Evolutionary conservation across 2,888 invertebrate genomes (phyloP), one percentile per base, ranked within the genome.

Genomic region (Adelphocoris suturalis): DNA sequence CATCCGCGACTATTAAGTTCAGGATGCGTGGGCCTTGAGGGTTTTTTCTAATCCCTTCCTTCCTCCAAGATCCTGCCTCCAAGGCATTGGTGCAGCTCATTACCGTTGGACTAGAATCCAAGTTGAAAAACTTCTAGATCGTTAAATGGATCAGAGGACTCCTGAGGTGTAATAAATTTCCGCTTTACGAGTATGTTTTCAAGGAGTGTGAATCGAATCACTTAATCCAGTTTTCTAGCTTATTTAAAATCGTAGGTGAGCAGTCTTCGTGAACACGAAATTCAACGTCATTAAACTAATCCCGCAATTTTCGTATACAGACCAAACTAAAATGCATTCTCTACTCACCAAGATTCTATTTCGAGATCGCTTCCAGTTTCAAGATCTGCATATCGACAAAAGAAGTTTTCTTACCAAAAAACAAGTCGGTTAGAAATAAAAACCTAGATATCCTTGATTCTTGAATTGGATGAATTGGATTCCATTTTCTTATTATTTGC

Each of bases 71-170:
- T 23, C 11, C 68, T 68, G 68, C n/a, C 57, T n/a, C n/a, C 57
- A 57, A 68, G 19, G 13, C 61, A n/a, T 16, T 61, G 61, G 19
- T 68, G 68, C 23, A 68, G 23, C 68, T 68, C 68, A 68, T 57
- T 57, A 27, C 68, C 23, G 68, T 23, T 68, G 68, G 13, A 68
- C 68, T 68, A 68, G 68, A 68, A 68, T 68, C 68, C 68, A 19
- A 37, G 68, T 11, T 3, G 23, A 23, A 68, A 68, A 23, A 68
- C 23, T 23, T 23, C 68, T 11, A 68, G 12, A 12, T 68, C 23
- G 68, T 23, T 68, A 61, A 61, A 61, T 61, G 61, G 9, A 16
- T 23, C 23, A 23, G 7, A 23, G 12, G 68, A 23, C 19, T 23
- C 68, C 5, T 23, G 11, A 23, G 68, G 23, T 23, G 68, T 12